Evolutionary conservation across 2,797 vertebrate species (phyloP), one percentile per base, ranked within the genome.

Genomic region (Sebastes variabilis): DNA sequence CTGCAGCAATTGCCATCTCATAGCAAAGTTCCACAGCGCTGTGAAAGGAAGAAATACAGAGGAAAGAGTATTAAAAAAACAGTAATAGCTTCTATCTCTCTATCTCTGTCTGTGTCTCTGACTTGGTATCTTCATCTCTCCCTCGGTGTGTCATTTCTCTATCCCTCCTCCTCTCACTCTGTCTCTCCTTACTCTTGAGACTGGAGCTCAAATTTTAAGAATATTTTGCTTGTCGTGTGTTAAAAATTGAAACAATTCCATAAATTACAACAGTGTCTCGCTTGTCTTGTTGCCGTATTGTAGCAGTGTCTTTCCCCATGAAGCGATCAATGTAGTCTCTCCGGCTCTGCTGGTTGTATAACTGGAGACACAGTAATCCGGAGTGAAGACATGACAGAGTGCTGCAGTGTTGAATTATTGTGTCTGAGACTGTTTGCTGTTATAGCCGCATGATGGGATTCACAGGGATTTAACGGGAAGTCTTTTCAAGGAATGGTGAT

Each of bases 1-100:
- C 83, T 64, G 90, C 84, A 78, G 85, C 92, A 93, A 92, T 94
- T 93, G 93, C 86, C 83, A 75, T 91, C 92, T 92, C 89, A 87
- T 85, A 89, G 92, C 84, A 90, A 92, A 89, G 92, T 91, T 92
- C 59, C 85, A 87, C 85, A 66, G 80, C 68, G 61, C 75, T 83
- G 80, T 89, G 90, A 89, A 87, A 90, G 86, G 88, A 94, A 93
- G 86, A 92, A 88, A 89, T 84, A 83, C 82, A 80, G 76, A 78
- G 77, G 87, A 76, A 76, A 80, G 80, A 79, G 78, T 81, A 89
- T 93, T 89, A 89, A 82, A 87, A 90, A 90, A 92, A 84, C 89
- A 85, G 84, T 90, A 89, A 94, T 92, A 87, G 87, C 83, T 87
- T 92, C 75, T 88, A 77, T 92, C 86, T 91, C 88, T 87, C 80